A percentile compares a stretch with the other conserved stretches of the same genome.
Conservation (phyloP, 2,888 invertebrate species). For the Adelphocoris suturalis region DNA sequence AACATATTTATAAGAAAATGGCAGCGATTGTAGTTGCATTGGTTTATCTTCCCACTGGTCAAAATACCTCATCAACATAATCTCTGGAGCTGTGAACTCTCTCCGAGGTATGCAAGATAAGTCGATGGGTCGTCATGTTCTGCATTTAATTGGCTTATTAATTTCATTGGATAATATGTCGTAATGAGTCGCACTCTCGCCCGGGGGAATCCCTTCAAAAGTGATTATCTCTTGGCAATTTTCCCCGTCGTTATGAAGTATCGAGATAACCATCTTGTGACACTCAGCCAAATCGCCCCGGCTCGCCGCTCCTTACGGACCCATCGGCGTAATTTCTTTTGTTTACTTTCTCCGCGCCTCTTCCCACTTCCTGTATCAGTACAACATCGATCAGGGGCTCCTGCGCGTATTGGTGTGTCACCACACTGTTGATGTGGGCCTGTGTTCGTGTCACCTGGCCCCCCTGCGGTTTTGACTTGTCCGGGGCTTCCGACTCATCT, state of each 20-base stretch:
- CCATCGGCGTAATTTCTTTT: conserved; percentile 13
- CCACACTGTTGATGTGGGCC: not conserved
- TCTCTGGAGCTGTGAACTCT: no score
- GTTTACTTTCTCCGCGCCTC: conserved; percentile 37
- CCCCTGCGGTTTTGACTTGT: conserved; percentile 60
- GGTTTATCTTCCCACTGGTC: no score
- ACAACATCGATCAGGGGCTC: conserved; percentile 31
- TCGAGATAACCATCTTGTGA: not conserved
- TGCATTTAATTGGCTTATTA: no score
- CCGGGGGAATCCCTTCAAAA: not conserved
- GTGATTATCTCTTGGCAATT: not conserved
- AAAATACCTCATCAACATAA: no score
- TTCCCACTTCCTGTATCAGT: conserved; percentile 59
- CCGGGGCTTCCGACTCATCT: conserved; percentile 51
- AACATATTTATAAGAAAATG: no score
- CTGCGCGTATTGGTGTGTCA: not conserved
- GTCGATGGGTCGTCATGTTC: no score
- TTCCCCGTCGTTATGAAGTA: not conserved
- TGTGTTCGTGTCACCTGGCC: conserved; percentile 10
- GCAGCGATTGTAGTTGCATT: no score
- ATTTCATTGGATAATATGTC: not conserved
- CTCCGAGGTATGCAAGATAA: no score
- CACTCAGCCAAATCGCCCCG: not conserved
- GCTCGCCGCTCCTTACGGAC: not conserved
- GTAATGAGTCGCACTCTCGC: not conserved